Evolutionary conservation across 2,113 vertebrate genomes (phyloP).

Genomic region (Semnopithecus entellus): DNA sequence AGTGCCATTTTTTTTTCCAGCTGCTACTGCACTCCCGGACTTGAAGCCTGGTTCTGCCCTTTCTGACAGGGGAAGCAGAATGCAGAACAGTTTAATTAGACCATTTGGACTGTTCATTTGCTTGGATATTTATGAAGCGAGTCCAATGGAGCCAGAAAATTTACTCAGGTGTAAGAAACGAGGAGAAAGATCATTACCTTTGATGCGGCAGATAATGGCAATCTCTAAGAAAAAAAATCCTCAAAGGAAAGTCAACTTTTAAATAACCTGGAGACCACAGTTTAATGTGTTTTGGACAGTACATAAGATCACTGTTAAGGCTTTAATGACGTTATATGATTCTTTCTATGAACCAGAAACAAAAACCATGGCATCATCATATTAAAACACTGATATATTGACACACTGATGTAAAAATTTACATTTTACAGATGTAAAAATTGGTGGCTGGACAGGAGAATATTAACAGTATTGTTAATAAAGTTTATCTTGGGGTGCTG

Average conservation of each 20-base stretch:
- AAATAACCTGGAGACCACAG: neutral
- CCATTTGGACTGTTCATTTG: constrained; percentile 12
- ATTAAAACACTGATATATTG: neutral
- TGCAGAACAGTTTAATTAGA: constrained; percentile 13
- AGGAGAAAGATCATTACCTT: constrained; percentile 47
- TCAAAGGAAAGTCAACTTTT: constrained; percentile 46
- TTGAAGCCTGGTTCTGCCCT: neutral
- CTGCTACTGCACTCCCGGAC: neutral
- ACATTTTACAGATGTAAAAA: constrained; percentile 41
- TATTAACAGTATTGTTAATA: neutral
- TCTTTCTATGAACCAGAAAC: constrained; percentile 46
- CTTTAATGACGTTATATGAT: neutral
- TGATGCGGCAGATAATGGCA: constrained; percentile 26
- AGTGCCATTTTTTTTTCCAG: neutral
- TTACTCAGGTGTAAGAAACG: constrained; percentile 47
- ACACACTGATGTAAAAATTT: no score
- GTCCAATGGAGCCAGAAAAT: neutral
- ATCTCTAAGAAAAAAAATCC: neutral
- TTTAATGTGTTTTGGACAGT: neutral
- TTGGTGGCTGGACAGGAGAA: neutral
- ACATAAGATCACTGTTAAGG: neutral
- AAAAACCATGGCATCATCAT: neutral
- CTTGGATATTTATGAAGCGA: constrained; percentile 51
- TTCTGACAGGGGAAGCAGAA: neutral
- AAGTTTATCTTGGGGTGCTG: neutral